A percentile compares a stretch with the other conserved stretches of the same genome.
Conservation (phyloP, 2,888 invertebrate species). For the Synergus itoensis region DNA sequence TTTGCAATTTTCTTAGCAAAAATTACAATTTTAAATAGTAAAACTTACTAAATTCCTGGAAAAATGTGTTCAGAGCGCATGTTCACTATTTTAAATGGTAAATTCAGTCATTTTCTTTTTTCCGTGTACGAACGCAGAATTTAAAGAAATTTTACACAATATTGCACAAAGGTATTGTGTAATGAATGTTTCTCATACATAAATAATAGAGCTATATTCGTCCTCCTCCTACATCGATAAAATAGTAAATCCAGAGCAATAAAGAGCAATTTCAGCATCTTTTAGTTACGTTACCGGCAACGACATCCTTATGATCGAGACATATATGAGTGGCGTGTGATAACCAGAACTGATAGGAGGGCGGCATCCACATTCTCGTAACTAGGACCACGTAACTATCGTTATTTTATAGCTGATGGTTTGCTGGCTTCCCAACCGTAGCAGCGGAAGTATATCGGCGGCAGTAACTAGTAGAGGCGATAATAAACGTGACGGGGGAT, state of each 20-base stretch:
- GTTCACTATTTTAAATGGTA: too few relatives aligned
- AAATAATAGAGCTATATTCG: background rate
- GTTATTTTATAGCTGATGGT: conserved; percentile 21
- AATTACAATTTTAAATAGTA: too few relatives aligned
- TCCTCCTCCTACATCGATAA: background rate
- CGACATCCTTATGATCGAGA: conserved; percentile 13
- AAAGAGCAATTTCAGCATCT: background rate
- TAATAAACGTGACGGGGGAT: background rate
- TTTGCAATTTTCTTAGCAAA: too few relatives aligned
- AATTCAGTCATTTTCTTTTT: too few relatives aligned
- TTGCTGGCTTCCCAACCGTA: background rate
- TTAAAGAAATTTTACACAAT: too few relatives aligned
- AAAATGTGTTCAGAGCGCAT: too few relatives aligned
- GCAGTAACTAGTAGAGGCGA: conserved; percentile 10
- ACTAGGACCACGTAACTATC: conserved; percentile 16
- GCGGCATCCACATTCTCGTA: background rate
- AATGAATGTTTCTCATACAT: background rate
- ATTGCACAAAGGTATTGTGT: too few relatives aligned
- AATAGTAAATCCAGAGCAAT: background rate
- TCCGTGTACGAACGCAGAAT: too few relatives aligned
- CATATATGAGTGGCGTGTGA: background rate
- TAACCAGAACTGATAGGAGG: background rate
- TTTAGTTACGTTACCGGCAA: background rate
- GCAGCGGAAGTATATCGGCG: background rate
- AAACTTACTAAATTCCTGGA: too few relatives aligned